A percentile compares a stretch with the other conserved stretches of the same genome.
Evolutionary conservation across 2,888 invertebrate species (phyloP).

Genomic region (Maniola hyperantus): DNA sequence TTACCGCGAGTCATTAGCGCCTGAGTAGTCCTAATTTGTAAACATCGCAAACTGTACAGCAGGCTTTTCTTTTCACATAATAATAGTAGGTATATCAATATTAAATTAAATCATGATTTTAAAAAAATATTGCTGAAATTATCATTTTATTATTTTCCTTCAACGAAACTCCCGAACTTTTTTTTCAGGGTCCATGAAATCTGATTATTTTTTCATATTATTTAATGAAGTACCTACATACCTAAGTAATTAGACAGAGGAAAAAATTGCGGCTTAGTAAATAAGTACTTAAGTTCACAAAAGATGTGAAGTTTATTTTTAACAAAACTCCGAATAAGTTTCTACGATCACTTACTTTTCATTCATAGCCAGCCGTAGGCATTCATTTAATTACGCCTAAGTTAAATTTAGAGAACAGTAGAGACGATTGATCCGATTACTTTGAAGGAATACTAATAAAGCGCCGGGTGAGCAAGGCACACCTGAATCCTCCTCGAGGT

Average conservation of each 20-base stretch:
- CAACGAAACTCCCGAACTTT: too few relatives aligned
- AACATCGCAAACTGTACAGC: not conserved
- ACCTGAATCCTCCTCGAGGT: conserved; percentile 37
- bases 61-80: not conserved
- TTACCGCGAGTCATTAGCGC: conserved; percentile 1
- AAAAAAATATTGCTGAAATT: too few relatives aligned
- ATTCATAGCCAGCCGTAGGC: not conserved
- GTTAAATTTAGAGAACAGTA: not conserved
- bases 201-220: too few relatives aligned
- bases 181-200: too few relatives aligned
- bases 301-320: not conserved
- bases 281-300: too few relatives aligned
- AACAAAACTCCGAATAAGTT: not conserved
- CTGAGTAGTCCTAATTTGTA: not conserved
- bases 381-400: not conserved
- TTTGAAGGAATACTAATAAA: not conserved
- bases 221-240: too few relatives aligned
- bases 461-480: conserved; percentile 12
- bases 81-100: too few relatives aligned
- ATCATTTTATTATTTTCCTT: too few relatives aligned
- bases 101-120: too few relatives aligned
- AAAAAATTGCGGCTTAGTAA: too few relatives aligned
- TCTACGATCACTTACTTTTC: not conserved
- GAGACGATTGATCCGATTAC: not conserved
- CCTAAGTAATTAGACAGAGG: too few relatives aligned